Conservation (phyloP, 2,888 invertebrate genomes). For the Biston stratarius region DNA sequence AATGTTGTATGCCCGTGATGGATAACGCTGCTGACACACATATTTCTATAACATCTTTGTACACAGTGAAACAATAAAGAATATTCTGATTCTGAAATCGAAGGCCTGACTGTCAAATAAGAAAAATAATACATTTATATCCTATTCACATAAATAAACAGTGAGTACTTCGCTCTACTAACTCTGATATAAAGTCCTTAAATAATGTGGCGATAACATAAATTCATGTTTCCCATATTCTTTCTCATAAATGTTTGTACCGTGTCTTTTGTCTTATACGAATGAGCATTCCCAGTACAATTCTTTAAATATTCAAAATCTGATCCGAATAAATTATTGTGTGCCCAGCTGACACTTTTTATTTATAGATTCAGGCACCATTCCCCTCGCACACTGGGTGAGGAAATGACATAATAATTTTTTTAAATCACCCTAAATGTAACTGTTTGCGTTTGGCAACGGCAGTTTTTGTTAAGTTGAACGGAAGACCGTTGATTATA, state of each 20-base stretch:
- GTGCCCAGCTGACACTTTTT: constrained; percentile 33
- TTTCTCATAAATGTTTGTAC: neutral
- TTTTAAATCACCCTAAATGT: constrained; percentile 42
- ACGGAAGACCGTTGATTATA: constrained; percentile 9
- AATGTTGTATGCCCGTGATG: no score
- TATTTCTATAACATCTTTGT: no score
- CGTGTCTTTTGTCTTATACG: neutral
- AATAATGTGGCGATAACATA: no score
- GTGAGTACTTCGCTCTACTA: no score
- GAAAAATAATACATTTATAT: no score
- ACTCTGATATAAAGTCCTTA: no score
- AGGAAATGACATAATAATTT: constrained; percentile 57
- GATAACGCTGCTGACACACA: no score
- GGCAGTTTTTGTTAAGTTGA: constrained; percentile 10
- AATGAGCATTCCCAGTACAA: neutral
- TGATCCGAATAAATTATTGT: constrained; percentile 29
- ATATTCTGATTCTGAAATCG: no score
- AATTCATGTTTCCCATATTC: no score
- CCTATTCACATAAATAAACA: no score
- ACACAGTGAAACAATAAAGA: no score
- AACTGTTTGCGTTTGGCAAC: constrained; percentile 26
- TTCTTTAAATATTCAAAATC: constrained; percentile 26
- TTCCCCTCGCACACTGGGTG: constrained; percentile 34
- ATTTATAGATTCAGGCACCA: constrained; percentile 39
- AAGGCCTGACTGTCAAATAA: no score